Evolutionary conservation across 2,797 vertebrate species (phyloP).

Genomic region (Argyrosomus regius): DNA sequence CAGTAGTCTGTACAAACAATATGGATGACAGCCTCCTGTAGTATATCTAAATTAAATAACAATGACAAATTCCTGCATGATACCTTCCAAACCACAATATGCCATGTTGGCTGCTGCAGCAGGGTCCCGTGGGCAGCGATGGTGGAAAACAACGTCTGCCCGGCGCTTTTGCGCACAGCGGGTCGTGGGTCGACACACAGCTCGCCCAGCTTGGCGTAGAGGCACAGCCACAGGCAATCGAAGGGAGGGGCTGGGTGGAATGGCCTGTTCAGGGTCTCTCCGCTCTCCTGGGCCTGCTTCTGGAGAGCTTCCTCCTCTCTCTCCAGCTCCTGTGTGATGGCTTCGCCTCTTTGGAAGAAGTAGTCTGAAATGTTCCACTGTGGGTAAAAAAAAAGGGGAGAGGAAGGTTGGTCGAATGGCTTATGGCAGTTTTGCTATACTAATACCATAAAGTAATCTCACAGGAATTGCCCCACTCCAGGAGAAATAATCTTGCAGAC

Average conservation of each 20-base stretch:
- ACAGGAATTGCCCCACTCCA: conserved; percentile 56
- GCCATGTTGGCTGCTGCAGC: conserved; percentile 96
- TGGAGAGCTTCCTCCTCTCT: conserved; percentile 91
- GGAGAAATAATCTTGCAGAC: conserved; percentile 57
- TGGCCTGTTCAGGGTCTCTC: conserved; percentile 91
- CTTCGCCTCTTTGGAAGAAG: conserved; percentile 98
- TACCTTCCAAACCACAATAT: conserved; percentile 99
- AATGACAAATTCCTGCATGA: neutral
- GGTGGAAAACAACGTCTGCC: conserved; percentile 97
- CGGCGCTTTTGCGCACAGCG: conserved; percentile 96
- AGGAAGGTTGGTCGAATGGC: conserved; percentile 46
- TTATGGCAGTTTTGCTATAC: conserved; percentile 55
- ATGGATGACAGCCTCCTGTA: neutral
- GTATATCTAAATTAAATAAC: neutral
- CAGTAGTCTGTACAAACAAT: neutral
- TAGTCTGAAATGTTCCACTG: conserved; percentile 99
- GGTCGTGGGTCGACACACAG: conserved; percentile 96
- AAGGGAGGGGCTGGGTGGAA: conserved; percentile 98
- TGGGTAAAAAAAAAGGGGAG: conserved; percentile 46
- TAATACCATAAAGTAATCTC: conserved; percentile 70
- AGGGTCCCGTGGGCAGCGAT: conserved; percentile 97
- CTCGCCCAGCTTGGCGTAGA: conserved; percentile 96
- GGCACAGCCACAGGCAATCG: conserved; percentile 97
- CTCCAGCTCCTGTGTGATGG: conserved; percentile 94
- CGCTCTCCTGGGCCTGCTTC: conserved; percentile 94